Conservation (phyloP, 2,797 vertebrate species). For the Ctenopoma multispine region DNA sequence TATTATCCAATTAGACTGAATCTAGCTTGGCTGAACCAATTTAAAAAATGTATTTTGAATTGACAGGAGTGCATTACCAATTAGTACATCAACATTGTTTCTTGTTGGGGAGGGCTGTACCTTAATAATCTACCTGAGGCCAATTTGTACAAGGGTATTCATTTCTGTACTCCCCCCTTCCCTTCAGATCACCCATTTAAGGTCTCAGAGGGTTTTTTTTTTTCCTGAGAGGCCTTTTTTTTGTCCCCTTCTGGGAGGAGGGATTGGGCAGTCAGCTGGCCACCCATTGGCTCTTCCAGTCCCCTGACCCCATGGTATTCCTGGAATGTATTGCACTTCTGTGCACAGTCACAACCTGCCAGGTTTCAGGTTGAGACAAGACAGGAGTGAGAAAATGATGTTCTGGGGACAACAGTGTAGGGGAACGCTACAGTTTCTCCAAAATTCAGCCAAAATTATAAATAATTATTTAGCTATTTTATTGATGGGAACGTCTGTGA, state of each 20-base stretch:
- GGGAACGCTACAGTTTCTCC: constrained; percentile 25
- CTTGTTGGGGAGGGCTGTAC: constrained; percentile 29
- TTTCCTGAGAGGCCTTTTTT: constrained; percentile 59
- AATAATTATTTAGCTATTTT: no score
- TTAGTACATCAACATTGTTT: constrained; percentile 31
- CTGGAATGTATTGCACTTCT: constrained; percentile 82
- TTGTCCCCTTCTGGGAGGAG: constrained; percentile 70
- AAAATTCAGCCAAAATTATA: not conserved
- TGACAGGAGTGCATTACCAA: not conserved
- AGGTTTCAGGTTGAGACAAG: constrained; percentile 86
- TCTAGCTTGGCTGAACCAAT: constrained; percentile 28
- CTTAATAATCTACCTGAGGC: constrained; percentile 69
- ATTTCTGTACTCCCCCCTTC: constrained; percentile 28
- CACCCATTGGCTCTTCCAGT: constrained; percentile 81
- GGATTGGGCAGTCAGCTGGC: constrained; percentile 73
- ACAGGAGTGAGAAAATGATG: constrained; percentile 56
- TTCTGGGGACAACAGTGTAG: constrained; percentile 21
- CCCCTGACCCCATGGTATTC: constrained; percentile 81
- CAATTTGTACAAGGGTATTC: constrained; percentile 61
- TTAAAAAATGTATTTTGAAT: constrained; percentile 20
- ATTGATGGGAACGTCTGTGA: constrained; percentile 4
- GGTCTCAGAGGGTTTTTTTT: constrained; percentile 37
- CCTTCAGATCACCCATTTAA: constrained; percentile 52
- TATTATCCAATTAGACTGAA: constrained; percentile 55
- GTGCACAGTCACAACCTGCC: constrained; percentile 78